Conservation (phyloP, 2,888 invertebrate species). For the Ectemnius cavifrons region DNA sequence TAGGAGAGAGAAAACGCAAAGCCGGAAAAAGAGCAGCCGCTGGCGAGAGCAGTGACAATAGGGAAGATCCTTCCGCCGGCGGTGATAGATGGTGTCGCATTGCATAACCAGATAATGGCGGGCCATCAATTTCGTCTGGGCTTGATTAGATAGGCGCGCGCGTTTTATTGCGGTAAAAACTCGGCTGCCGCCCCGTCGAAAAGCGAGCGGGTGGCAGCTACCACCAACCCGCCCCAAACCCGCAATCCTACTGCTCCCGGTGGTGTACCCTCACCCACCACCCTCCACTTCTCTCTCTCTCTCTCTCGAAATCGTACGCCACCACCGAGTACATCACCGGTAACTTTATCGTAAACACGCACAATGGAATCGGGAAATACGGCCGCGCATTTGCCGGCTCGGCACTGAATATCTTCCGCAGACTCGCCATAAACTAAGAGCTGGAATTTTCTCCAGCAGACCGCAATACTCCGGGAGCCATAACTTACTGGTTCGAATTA, state of each 20-base stretch:
- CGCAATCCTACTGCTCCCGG: background rate
- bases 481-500: no score
- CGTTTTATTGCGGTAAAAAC: slow-evolving; percentile 66
- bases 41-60: slow-evolving; percentile 47
- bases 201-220: slow-evolving; percentile 28
- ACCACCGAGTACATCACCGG: slow-evolving; percentile 14
- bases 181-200: slow-evolving; percentile 55
- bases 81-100: slow-evolving; percentile 58
- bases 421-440: no score
- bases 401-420: no score
- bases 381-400: slow-evolving; percentile 9
- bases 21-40: slow-evolving; percentile 21
- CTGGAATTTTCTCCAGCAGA: no score
- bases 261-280: background rate
- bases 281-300: slow-evolving; percentile 2
- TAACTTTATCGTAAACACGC: slow-evolving; percentile 63
- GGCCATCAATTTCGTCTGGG: slow-evolving; percentile 60
- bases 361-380: slow-evolving; percentile 61
- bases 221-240: background rate
- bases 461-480: no score
- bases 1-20: background rate
- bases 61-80: slow-evolving; percentile 46
- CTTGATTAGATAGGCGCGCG: slow-evolving; percentile 68
- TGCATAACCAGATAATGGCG: slow-evolving; percentile 65
- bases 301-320: slow-evolving; percentile 14